A percentile compares a stretch with the other conserved stretches of the same genome.
Conservation (phyloP, 2,797 vertebrate genomes). For the Serranus cabrilla region DNA sequence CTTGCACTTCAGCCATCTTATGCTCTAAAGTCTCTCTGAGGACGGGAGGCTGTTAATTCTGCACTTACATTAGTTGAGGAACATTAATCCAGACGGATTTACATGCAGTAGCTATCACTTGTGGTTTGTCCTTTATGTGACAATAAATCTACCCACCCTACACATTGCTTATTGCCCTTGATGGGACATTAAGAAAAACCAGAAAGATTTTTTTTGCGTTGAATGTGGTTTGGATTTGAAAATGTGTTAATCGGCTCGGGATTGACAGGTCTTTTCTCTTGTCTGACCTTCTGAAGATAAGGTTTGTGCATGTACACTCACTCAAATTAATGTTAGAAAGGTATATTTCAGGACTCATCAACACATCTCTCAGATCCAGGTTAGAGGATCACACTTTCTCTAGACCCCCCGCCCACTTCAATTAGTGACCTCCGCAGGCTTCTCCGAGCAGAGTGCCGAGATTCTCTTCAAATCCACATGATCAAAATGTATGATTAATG, state of each 20-base stretch:
- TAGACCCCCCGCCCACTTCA: constrained; percentile 65
- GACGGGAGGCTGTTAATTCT: constrained; percentile 61
- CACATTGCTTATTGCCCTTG: constrained; percentile 63
- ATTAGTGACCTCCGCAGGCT: constrained; percentile 74
- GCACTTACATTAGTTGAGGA: constrained; percentile 72
- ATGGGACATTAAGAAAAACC: constrained; percentile 44
- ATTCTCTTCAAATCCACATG: constrained; percentile 63
- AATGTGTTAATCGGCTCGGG: constrained; percentile 19
- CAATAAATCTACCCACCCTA: constrained; percentile 59
- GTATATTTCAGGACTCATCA: constrained; percentile 63
- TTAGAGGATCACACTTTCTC: constrained; percentile 61
- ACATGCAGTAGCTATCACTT: constrained; percentile 61
- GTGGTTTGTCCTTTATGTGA: constrained; percentile 69
- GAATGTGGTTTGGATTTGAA: constrained; percentile 27
- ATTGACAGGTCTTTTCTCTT: constrained; percentile 18
- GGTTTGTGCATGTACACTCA: background rate
- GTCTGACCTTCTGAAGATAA: constrained; percentile 12
- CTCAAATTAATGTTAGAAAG: constrained; percentile 13
- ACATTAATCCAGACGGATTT: constrained; percentile 79
- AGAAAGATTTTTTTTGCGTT: constrained; percentile 16
- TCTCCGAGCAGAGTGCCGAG: constrained; percentile 41
- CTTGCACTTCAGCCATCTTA: constrained; percentile 37
- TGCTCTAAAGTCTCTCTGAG: constrained; percentile 42
- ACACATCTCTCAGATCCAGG: constrained; percentile 61
- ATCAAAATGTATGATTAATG: constrained; percentile 80